phyloP scores from a whole-genome alignment of 2,888 invertebrate species.

The Lithodes maja region DNA sequence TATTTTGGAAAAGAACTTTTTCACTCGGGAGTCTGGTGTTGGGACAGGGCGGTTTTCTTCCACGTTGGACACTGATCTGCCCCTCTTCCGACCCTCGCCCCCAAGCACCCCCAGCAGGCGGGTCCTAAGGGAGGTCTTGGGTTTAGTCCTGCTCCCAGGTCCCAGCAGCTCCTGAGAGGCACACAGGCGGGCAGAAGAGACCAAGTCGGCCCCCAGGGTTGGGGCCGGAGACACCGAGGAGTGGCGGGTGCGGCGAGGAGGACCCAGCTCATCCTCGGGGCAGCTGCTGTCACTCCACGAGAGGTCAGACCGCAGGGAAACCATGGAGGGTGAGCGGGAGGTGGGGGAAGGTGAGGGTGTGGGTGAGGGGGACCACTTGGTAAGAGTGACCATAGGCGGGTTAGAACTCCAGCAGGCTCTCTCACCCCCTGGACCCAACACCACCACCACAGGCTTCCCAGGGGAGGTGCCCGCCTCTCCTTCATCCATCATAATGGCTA shows the following conservation, averaged over 20 bases:
- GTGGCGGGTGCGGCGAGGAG: slow-evolving; percentile 1
- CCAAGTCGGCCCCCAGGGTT: not conserved
- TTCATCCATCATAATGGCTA: not conserved
- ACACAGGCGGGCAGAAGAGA: slow-evolving; percentile 20
- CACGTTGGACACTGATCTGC: slow-evolving; percentile 35
- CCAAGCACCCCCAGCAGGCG: slow-evolving; percentile 31
- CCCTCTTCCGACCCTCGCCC: not conserved
- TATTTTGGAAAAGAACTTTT: slow-evolving; percentile 36
- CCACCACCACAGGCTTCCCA: slow-evolving; percentile 13
- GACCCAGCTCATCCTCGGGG: not conserved
- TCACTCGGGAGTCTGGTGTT: slow-evolving; percentile 30
- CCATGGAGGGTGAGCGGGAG: slow-evolving; percentile 44
- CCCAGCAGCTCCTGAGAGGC: slow-evolving; percentile 43
- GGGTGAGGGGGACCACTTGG: not conserved
- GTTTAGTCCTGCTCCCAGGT: not conserved
- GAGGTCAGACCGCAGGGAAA: slow-evolving; percentile 36
- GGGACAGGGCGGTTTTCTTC: slow-evolving; percentile 19
- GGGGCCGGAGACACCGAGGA: not conserved
- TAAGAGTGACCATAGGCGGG: slow-evolving; percentile 26
- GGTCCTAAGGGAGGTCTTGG: slow-evolving; percentile 22
- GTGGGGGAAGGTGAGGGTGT: not conserved
- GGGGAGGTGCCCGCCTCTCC: not conserved
- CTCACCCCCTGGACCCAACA: not conserved
- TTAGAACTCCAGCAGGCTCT: not conserved
- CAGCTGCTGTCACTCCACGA: slow-evolving; percentile 32